Conservation (phyloP, 2,888 invertebrate species). For the Automeris io region DNA sequence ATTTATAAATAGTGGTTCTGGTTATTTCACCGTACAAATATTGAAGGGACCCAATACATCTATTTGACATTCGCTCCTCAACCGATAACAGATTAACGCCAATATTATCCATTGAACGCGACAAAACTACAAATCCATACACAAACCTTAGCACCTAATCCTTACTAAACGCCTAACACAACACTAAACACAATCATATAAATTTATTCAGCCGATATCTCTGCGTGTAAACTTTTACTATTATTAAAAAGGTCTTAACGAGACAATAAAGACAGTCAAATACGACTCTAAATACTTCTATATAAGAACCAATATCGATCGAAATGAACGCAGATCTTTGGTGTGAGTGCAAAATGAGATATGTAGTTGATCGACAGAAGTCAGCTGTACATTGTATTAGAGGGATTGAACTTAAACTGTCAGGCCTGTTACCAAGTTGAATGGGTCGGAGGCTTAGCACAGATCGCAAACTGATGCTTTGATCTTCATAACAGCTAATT, state of each 20-base stretch:
- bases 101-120: conserved; percentile 52
- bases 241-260: conserved; percentile 26
- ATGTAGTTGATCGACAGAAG: conserved; percentile 56
- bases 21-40: conserved; percentile 5
- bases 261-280: conserved; percentile 14
- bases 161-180: conserved; percentile 63
- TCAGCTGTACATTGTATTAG: conserved; percentile 48
- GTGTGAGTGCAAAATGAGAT: conserved; percentile 40
- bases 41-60: conserved; percentile 26
- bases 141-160: conserved; percentile 47
- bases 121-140: conserved; percentile 41
- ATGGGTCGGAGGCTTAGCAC: conserved; percentile 47
- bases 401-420: conserved; percentile 62
- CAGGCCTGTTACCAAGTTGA: conserved; percentile 55
- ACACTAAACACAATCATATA: conserved; percentile 61
- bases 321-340: conserved; percentile 21
- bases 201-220: conserved; percentile 61
- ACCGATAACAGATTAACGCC: conserved; percentile 59
- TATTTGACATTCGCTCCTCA: conserved; percentile 59
- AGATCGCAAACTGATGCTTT: conserved; percentile 56
- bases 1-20: neutral
- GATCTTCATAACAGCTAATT: conserved; percentile 69
- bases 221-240: conserved; percentile 49
- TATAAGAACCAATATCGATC: conserved; percentile 26
- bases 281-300: conserved; percentile 19